A percentile compares a stretch with the other conserved stretches of the same genome.
Conservation (phyloP, 2,113 vertebrate genomes). For the Gobius niger region DNA sequence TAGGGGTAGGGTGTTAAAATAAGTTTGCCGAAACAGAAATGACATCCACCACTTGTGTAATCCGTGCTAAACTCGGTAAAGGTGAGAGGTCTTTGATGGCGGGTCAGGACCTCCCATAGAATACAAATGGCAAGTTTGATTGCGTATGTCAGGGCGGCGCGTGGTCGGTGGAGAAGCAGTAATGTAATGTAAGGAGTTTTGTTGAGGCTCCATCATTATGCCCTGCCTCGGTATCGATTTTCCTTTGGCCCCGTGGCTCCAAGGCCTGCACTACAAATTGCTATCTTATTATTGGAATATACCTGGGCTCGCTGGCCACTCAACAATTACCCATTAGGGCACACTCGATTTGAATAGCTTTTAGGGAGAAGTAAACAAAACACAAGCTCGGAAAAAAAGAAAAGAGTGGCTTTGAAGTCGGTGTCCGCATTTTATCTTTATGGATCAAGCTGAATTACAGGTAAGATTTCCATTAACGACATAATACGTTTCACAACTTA, state of each 20-base stretch:
- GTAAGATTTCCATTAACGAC: not conserved
- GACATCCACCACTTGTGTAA: constrained; percentile 49
- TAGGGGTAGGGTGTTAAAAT: constrained; percentile 29
- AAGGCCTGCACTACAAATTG: constrained; percentile 55
- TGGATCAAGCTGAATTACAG: constrained; percentile 14
- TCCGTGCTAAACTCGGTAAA: constrained; percentile 43
- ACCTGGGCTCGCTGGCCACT: constrained; percentile 29
- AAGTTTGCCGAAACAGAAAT: constrained; percentile 31
- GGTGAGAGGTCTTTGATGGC: constrained; percentile 36
- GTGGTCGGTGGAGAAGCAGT: constrained; percentile 39
- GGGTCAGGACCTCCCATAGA: constrained; percentile 14
- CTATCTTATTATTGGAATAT: constrained; percentile 55
- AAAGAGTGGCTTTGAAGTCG: constrained; percentile 30
- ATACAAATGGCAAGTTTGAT: constrained; percentile 56
- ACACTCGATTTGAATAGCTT: constrained; percentile 48
- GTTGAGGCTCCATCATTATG: constrained; percentile 59
- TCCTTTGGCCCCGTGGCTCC: constrained; percentile 50
- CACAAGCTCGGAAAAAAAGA: constrained; percentile 22
- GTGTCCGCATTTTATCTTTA: constrained; percentile 19
- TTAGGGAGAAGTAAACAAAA: constrained; percentile 46
- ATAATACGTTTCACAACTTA: not conserved
- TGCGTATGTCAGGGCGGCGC: constrained; percentile 43
- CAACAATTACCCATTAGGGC: constrained; percentile 54
- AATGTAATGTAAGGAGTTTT: constrained; percentile 50
- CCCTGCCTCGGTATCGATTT: constrained; percentile 61